Percentiles rank a stretch among this genome's conserved stretches.
Conservation (phyloP, 1,140 invertebrate species). For the Macrosteles quadrilineatus region DNA sequence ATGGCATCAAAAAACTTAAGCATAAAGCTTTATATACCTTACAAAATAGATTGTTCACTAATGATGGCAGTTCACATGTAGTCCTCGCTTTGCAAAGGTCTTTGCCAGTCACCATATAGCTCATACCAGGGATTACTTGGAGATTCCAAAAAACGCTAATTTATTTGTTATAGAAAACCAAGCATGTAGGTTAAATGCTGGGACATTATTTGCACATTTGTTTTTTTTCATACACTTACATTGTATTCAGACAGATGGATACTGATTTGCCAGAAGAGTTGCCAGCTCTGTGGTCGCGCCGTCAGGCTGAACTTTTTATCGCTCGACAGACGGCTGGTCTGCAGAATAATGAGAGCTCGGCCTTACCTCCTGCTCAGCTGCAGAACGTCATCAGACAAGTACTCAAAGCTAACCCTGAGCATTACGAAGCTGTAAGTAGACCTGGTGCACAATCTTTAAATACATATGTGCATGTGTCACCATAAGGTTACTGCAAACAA, state of each 20-base stretch:
- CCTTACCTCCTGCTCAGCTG: constrained; percentile 71
- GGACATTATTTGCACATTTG: too few species aligned
- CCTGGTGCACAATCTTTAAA: too few species aligned
- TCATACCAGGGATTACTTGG: not conserved
- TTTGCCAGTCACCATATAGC: not conserved
- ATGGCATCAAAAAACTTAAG: too few species aligned
- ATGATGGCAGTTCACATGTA: too few species aligned
- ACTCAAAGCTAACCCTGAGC: constrained; percentile 75
- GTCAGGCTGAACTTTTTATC: constrained; percentile 85
- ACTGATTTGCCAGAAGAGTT: constrained; percentile 30
- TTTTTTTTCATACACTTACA: too few species aligned
- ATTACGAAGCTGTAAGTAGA: constrained; percentile 73
- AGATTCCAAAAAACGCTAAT: not conserved
- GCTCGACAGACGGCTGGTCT: constrained; percentile 80
- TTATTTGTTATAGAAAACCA: constrained; percentile 18
- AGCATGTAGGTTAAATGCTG: too few species aligned
- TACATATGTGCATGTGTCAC: too few species aligned
- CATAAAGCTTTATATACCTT: too few species aligned
- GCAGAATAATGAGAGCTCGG: constrained; percentile 76
- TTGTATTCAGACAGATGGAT: constrained; percentile 35
- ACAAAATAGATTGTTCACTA: too few species aligned
- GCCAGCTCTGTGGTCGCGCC: constrained; percentile 68
- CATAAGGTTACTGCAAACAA: too few species aligned
- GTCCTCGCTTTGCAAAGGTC: not conserved
- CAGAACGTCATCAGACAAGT: constrained; percentile 77